Conservation (phyloP, 2,888 invertebrate genomes). For the Adela reaumurella region DNA sequence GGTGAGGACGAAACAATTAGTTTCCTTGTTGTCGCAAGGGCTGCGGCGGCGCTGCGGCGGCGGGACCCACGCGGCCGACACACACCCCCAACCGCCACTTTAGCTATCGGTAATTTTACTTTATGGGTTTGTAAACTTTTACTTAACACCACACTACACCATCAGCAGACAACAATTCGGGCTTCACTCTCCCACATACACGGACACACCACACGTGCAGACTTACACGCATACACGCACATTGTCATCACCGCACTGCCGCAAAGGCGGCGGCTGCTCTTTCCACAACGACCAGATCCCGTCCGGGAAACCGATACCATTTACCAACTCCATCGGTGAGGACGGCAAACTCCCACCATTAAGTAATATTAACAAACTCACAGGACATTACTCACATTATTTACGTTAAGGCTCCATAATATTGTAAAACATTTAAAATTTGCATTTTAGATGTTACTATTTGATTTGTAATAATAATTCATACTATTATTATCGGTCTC, state of each 20-base stretch:
- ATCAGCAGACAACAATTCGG: not conserved
- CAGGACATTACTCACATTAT: no score
- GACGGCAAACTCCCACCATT: not conserved
- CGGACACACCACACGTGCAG: slow-evolving; percentile 2
- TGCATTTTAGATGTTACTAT: no score
- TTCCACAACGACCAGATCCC: no score
- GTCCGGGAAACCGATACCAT: no score
- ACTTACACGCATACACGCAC: slow-evolving; percentile 9
- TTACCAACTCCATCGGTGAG: no score
- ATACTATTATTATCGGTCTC: no score
- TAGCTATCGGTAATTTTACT: slow-evolving; percentile 55
- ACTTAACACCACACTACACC: slow-evolving; percentile 37
- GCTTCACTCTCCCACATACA: not conserved
- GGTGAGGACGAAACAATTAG: slow-evolving; percentile 57
- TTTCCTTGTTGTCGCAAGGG: slow-evolving; percentile 60
- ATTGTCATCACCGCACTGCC: no score
- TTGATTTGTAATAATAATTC: no score
- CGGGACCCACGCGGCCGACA: slow-evolving; percentile 43
- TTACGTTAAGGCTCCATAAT: no score
- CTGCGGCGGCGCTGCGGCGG: slow-evolving; percentile 38
- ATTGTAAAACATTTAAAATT: no score
- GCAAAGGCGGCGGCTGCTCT: no score
- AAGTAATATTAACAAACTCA: not conserved
- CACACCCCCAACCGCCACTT: slow-evolving; percentile 45
- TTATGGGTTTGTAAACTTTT: slow-evolving; percentile 57